These are phyloP conservation scores for Chrysoperla carnea DNA, from an alignment of 1,140 invertebrate genomes.

Conservation along the genomic window DNA sequence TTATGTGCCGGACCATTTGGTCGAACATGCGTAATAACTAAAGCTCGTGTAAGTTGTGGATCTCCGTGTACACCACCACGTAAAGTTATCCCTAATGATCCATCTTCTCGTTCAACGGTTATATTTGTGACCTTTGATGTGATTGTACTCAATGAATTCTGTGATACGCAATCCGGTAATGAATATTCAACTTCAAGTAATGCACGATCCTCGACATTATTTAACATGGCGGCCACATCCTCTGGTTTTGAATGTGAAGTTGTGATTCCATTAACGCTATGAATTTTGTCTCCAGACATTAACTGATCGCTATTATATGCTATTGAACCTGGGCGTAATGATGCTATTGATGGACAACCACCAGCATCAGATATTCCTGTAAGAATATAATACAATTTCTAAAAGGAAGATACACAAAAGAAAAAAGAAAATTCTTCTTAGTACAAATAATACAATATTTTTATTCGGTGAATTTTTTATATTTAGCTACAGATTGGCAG, in stretches of 20 bases:
- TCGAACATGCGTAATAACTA: conserved; percentile 77
- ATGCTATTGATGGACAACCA: conserved; percentile 31
- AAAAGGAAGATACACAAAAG: not conserved
- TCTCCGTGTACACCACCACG: conserved; percentile 52
- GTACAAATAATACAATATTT: not conserved
- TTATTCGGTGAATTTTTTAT: not conserved
- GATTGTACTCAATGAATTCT: conserved; percentile 39
- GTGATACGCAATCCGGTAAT: conserved; percentile 50
- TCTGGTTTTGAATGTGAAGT: conserved; percentile 58
- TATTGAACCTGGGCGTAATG: conserved; percentile 36
- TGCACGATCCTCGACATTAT: conserved; percentile 53
- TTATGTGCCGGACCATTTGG: conserved; percentile 76
- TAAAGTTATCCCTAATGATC: conserved; percentile 76
- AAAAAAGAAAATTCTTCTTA: not conserved
- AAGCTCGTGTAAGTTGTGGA: conserved; percentile 33
- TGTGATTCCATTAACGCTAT: conserved; percentile 65
- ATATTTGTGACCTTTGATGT: conserved; percentile 58
- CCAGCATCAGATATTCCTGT: conserved; percentile 37
- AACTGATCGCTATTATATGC: conserved; percentile 38
- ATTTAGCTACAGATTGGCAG: not conserved
- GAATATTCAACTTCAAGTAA: conserved; percentile 69
- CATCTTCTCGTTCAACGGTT: conserved; percentile 59
- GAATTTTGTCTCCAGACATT: conserved; percentile 56
- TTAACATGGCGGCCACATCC: conserved; percentile 56
- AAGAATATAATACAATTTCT: conserved; percentile 7